Conservation (phyloP, 64 coral and sea anemone genomes). For the Montipora efflorescens region DNA sequence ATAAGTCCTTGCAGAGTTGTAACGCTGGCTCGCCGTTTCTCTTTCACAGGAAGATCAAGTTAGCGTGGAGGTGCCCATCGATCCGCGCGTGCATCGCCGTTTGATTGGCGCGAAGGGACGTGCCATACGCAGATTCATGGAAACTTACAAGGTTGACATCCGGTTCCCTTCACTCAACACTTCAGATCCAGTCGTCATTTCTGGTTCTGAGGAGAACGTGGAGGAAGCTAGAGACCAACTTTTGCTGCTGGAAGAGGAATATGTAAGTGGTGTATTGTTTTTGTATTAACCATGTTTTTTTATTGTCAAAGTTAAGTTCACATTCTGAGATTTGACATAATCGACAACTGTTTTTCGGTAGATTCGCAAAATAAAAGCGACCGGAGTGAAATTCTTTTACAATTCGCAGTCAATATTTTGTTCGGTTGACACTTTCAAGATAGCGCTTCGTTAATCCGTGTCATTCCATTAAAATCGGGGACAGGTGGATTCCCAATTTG, state of each 20-base stretch:
- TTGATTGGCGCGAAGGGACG: constrained; percentile 90
- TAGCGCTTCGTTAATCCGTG: too few species aligned
- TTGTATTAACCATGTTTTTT: background rate
- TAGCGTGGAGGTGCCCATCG: constrained; percentile 79
- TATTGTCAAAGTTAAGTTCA: too few species aligned
- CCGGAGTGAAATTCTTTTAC: too few species aligned
- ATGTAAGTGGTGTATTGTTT: constrained; percentile 60
- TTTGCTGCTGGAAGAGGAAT: constrained; percentile 92
- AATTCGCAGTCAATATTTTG: too few species aligned
- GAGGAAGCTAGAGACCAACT: constrained; percentile 94
- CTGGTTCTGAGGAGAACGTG: constrained; percentile 80
- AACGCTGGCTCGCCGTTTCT: background rate
- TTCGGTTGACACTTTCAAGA: too few species aligned
- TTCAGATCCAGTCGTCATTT: constrained; percentile 84
- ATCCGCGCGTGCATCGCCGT: constrained; percentile 89
- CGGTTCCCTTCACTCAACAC: constrained; percentile 88
- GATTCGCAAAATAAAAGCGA: too few species aligned
- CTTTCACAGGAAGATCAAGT: constrained; percentile 88
- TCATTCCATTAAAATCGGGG: too few species aligned
- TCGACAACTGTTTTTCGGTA: too few species aligned
- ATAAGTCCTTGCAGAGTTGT: too few species aligned
- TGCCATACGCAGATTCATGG: constrained; percentile 92
- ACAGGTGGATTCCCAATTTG: too few species aligned
- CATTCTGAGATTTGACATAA: too few species aligned
- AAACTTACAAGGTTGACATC: constrained; percentile 91